Conservation (phyloP, 2,888 invertebrate genomes). For the Argynnis bischoffii region DNA sequence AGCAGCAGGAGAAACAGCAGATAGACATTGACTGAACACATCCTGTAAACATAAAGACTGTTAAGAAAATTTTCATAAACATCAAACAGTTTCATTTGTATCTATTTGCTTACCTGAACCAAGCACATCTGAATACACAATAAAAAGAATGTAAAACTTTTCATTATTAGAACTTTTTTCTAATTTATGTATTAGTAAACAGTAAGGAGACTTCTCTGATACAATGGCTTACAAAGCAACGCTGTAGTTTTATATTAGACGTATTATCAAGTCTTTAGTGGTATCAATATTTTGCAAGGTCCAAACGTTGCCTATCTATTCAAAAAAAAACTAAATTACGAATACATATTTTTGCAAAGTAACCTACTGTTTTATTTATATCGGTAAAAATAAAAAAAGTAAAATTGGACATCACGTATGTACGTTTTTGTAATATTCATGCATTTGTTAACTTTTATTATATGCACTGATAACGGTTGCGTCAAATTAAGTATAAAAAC, state of each 20-base stretch:
- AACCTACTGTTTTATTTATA: background rate
- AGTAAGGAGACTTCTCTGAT: background rate
- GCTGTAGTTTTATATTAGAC: conserved; percentile 1
- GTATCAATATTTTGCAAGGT: conserved; percentile 2
- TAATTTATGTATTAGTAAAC: background rate
- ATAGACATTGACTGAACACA: background rate
- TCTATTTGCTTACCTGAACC: background rate
- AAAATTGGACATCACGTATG: conserved; percentile 5
- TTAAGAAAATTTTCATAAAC: too few relatives aligned
- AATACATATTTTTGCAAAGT: conserved; percentile 6
- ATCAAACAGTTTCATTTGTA: too few relatives aligned
- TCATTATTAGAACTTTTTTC: background rate
- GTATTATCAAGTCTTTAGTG: background rate
- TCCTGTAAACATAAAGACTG: background rate
- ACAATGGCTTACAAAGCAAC: conserved; percentile 1
- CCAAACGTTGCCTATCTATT: background rate
- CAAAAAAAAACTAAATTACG: background rate
- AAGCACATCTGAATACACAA: background rate
- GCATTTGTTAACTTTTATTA: background rate
- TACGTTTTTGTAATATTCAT: background rate
- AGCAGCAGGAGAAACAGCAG: background rate
- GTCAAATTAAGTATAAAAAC: background rate
- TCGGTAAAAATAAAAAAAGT: background rate
- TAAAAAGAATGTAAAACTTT: background rate
- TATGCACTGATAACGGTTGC: background rate